Conservation (phyloP, 2,888 invertebrate genomes). For the Osmoderma eremita region DNA sequence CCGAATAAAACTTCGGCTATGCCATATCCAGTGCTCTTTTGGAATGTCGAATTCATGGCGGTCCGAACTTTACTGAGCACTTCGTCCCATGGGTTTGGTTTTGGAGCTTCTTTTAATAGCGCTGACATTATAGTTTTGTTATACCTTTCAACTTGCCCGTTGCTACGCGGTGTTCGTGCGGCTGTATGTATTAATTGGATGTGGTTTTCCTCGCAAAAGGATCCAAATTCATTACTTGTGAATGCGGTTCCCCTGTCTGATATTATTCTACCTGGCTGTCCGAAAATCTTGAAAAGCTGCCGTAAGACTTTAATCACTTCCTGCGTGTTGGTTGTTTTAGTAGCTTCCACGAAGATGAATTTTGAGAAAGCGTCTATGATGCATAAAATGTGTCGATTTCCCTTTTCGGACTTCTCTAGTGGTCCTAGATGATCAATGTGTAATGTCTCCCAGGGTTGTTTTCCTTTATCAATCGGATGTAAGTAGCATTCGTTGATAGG, state of each 20-base stretch:
- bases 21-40: background rate
- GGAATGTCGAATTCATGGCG: slow-evolving; percentile 44
- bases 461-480: slow-evolving; percentile 50
- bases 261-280: slow-evolving; percentile 47
- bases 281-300: slow-evolving; percentile 48
- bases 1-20: too few relatives aligned
- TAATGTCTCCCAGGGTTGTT: slow-evolving; percentile 52
- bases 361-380: slow-evolving; percentile 53
- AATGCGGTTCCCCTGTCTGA: slow-evolving; percentile 52
- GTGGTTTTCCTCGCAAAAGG: slow-evolving; percentile 44
- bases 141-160: slow-evolving; percentile 53
- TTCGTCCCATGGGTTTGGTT: slow-evolving; percentile 47
- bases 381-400: slow-evolving; percentile 49
- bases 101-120: slow-evolving; percentile 47
- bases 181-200: slow-evolving; percentile 51
- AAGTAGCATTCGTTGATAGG: slow-evolving; percentile 52
- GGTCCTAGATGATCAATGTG: slow-evolving; percentile 55
- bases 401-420: slow-evolving; percentile 42
- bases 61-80: slow-evolving; percentile 41
- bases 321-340: slow-evolving; percentile 43
- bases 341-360: slow-evolving; percentile 38
- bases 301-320: slow-evolving; percentile 46
- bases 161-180: slow-evolving; percentile 51
- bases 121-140: slow-evolving; percentile 49
- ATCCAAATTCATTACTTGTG: slow-evolving; percentile 50